Percentiles rank a stretch among this genome's conserved stretches.
These are phyloP conservation scores for Cossypha dichroa DNA, from an alignment of 2,797 vertebrate species.

Conservation along the genomic window DNA sequence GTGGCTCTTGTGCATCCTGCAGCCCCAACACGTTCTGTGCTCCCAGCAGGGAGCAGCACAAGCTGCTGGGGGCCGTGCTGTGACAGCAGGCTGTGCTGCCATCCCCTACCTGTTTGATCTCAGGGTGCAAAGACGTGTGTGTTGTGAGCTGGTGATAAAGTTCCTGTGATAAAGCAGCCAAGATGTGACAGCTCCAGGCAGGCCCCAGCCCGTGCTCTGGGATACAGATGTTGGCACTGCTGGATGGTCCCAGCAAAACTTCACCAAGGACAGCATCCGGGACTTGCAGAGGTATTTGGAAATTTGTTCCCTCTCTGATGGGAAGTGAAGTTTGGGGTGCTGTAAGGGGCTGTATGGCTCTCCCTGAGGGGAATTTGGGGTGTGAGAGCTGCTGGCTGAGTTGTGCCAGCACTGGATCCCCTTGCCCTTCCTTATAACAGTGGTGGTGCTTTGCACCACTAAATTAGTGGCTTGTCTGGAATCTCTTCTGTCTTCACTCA, in stretches of 20 bases:
- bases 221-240: conserved; percentile 14
- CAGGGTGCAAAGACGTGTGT: conserved; percentile 22
- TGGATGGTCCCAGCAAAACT: neutral
- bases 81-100: conserved; percentile 18
- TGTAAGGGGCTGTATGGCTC: neutral
- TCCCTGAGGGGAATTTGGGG: neutral
- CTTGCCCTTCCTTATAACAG: too few relatives aligned
- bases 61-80: neutral
- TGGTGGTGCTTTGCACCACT: too few relatives aligned
- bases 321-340: neutral
- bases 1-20: neutral
- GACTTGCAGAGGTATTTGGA: neutral
- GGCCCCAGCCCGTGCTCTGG: neutral
- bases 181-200: conserved; percentile 38
- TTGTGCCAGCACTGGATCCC: neutral
- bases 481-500: too few relatives aligned
- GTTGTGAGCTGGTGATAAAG: conserved; percentile 35
- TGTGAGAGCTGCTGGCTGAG: neutral
- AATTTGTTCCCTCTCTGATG: neutral
- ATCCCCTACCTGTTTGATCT: conserved; percentile 43
- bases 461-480: too few relatives aligned
- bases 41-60: neutral
- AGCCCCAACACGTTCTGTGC: neutral
- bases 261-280: neutral
- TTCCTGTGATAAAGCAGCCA: conserved; percentile 41